Conservation (phyloP, 2,888 invertebrate genomes). For the Hirudinaria manillensis region DNA sequence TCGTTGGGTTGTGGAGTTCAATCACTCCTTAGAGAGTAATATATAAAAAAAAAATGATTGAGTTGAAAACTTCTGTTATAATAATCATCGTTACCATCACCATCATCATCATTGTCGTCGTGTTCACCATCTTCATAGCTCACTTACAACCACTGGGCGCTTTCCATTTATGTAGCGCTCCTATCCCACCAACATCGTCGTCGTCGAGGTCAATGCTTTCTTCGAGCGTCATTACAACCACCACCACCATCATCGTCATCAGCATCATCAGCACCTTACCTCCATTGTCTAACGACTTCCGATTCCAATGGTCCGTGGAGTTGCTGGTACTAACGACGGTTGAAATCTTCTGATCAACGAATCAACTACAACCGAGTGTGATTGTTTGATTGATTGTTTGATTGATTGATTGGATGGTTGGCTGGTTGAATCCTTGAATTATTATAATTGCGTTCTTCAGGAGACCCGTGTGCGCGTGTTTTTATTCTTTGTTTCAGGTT, state of each 20-base stretch:
- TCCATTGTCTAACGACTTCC: neutral
- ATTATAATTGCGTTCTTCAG: neutral
- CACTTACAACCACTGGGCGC: constrained; percentile 26
- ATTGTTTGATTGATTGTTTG: no score
- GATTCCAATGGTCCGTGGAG: no score
- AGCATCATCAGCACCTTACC: neutral
- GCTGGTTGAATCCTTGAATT: constrained; percentile 1
- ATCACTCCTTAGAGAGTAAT: no score
- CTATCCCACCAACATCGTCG: neutral
- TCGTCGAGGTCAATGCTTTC: neutral
- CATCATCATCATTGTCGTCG: constrained; percentile 33
- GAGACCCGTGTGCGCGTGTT: constrained; percentile 10
- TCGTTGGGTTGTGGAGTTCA: no score
- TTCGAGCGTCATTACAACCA: constrained; percentile 4
- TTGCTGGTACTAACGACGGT: no score
- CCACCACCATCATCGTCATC: constrained; percentile 11
- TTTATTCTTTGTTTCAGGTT: constrained; percentile 16
- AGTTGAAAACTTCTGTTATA: neutral
- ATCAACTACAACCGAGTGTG: no score
- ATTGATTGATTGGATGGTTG: neutral
- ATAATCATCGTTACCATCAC: constrained; percentile 23
- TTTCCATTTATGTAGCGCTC: no score
- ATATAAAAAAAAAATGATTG: no score
- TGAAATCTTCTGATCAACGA: no score
- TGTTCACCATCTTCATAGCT: constrained; percentile 23